Evolutionary conservation across 1,140 invertebrate genomes (phyloP).

Genomic region (Cyrtorhinus lividipennis): DNA sequence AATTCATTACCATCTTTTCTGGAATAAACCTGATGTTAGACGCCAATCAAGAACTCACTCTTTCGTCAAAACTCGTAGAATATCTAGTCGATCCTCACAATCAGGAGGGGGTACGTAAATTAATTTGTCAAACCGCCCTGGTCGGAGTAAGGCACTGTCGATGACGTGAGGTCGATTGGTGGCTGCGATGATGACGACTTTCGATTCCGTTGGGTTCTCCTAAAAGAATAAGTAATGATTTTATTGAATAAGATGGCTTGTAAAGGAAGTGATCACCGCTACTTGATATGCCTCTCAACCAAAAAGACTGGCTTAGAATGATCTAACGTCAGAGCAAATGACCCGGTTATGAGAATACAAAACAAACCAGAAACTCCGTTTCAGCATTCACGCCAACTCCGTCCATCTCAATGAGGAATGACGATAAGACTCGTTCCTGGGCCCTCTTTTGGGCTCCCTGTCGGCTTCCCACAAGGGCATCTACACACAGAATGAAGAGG

Average conservation of each 20-base stretch:
- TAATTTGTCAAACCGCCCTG: conserved; percentile 57
- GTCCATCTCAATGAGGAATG: conserved; percentile 54
- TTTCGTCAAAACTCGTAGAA: conserved; percentile 41
- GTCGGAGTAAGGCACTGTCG: conserved; percentile 57
- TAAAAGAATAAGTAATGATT: not conserved
- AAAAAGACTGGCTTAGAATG: no score
- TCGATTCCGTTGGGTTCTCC: conserved; percentile 1
- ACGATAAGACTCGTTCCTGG: conserved; percentile 45
- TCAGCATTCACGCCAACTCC: conserved; percentile 35
- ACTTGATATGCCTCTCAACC: no score
- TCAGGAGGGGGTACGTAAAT: conserved; percentile 63
- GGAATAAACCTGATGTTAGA: no score
- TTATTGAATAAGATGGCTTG: not conserved
- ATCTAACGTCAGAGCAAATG: no score
- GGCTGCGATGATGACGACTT: conserved; percentile 53
- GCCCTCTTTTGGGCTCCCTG: conserved; percentile 34
- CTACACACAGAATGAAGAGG: conserved; percentile 29
- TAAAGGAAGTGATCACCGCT: no score
- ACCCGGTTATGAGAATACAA: no score
- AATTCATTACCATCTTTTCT: no score
- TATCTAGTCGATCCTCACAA: conserved; percentile 37
- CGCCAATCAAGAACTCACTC: conserved; percentile 29
- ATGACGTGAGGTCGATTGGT: conserved; percentile 67
- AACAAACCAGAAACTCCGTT: not conserved
- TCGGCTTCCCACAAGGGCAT: conserved; percentile 44